Evolutionary conservation across 2,797 vertebrate species (phyloP).

Genomic region (Nyctalus aviator): DNA sequence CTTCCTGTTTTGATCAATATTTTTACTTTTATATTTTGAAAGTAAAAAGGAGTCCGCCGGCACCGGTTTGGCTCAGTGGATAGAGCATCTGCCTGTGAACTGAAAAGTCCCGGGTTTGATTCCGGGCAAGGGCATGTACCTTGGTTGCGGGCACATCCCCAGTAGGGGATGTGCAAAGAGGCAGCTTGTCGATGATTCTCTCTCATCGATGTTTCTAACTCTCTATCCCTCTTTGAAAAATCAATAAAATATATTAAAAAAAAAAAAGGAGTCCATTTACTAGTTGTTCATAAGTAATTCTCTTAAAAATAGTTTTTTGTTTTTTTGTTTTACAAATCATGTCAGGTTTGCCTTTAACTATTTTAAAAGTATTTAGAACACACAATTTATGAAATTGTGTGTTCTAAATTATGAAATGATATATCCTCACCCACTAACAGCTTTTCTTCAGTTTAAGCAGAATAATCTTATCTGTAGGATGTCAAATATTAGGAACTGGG

Average conservation of each 20-base stretch:
- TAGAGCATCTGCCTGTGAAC: too few relatives aligned
- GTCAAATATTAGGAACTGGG: background rate
- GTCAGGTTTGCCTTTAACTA: conserved; percentile 14
- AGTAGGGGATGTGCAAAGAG: too few relatives aligned
- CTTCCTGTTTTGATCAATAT: conserved; percentile 60
- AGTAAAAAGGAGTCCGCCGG: background rate
- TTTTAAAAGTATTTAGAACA: conserved; percentile 42
- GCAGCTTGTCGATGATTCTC: too few relatives aligned
- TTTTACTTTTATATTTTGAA: conserved; percentile 61
- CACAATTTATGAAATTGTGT: background rate
- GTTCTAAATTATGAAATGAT: too few relatives aligned
- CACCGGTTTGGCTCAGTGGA: too few relatives aligned
- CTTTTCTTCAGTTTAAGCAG: conserved; percentile 43
- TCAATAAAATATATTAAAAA: too few relatives aligned
- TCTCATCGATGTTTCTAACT: too few relatives aligned
- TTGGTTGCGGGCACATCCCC: too few relatives aligned
- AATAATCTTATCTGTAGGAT: conserved; percentile 31
- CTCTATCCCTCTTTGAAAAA: too few relatives aligned
- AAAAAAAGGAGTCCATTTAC: conserved; percentile 20
- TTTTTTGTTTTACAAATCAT: background rate
- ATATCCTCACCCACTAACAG: too few relatives aligned
- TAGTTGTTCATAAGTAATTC: conserved; percentile 49
- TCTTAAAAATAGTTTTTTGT: background rate
- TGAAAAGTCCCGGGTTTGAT: too few relatives aligned
- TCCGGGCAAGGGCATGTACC: too few relatives aligned